These are phyloP conservation scores for Prunella strophiata DNA, from an alignment of 2,797 vertebrate species.

Conservation along the genomic window DNA sequence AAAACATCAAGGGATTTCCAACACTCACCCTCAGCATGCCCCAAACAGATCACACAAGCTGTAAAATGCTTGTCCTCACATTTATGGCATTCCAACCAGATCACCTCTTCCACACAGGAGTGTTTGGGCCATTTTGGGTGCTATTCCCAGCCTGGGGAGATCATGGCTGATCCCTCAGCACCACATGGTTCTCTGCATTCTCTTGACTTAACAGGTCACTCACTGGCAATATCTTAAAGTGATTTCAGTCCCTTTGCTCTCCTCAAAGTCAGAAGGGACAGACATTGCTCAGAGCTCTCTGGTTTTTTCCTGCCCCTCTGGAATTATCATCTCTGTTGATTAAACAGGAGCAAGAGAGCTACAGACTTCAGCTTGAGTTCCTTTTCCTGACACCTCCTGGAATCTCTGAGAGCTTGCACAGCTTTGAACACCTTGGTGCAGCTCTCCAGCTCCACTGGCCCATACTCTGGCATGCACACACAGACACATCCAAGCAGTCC, in stretches of 20 bases:
- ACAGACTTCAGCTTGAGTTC: accelerated
- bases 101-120: neutral
- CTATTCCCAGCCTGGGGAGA: neutral
- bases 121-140: neutral
- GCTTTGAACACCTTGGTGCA: neutral
- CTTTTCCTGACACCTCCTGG: neutral
- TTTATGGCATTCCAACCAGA: neutral
- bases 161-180: neutral
- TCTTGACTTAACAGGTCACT: neutral
- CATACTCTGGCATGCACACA: neutral
- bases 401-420: neutral
- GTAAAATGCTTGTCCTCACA: accelerated
- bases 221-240: accelerated
- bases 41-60: neutral
- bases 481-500: neutral
- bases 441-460: neutral
- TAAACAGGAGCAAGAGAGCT: neutral
- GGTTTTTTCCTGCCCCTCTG: neutral
- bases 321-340: neutral
- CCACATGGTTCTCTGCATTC: neutral
- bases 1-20: neutral
- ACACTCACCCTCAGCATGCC: neutral
- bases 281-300: neutral
- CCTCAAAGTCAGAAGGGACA: neutral
- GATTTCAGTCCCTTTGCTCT: neutral